Conservation (phyloP, 2,113 vertebrate genomes). For the Menura novaehollandiae region DNA sequence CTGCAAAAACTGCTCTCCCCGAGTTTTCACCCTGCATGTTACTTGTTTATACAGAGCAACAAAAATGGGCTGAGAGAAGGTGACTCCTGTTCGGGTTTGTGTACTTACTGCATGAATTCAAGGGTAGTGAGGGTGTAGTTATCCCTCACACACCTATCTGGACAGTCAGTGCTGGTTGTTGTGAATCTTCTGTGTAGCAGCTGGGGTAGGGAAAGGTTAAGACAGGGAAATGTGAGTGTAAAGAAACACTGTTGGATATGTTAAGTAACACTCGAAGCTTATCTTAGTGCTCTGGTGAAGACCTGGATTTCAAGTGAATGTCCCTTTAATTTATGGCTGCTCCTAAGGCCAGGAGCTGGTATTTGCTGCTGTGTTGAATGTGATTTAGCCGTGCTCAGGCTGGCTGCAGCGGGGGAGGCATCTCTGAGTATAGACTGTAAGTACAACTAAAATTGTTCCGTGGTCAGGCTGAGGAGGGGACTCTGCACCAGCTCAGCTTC, state of each 20-base stretch:
- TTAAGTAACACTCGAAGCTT: neutral
- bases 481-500: neutral
- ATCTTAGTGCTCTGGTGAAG: neutral
- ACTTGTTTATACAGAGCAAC: neutral
- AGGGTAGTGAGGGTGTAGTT: neutral
- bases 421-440: neutral
- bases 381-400: neutral
- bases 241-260: neutral
- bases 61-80: neutral
- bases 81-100: neutral
- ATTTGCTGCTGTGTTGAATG: neutral
- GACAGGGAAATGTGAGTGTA: neutral
- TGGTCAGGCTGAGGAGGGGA: neutral
- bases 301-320: neutral
- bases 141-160: fast-evolving
- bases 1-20: neutral
- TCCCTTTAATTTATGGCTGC: conserved; percentile 16
- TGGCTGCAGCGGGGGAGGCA: neutral
- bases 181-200: neutral
- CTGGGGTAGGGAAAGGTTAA: neutral
- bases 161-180: neutral
- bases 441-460: neutral
- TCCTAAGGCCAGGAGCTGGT: neutral
- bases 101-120: neutral
- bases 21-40: neutral